These are phyloP conservation scores for Catostomus latipinnis DNA, from an alignment of 2,797 vertebrate genomes.

Conservation along the genomic window DNA sequence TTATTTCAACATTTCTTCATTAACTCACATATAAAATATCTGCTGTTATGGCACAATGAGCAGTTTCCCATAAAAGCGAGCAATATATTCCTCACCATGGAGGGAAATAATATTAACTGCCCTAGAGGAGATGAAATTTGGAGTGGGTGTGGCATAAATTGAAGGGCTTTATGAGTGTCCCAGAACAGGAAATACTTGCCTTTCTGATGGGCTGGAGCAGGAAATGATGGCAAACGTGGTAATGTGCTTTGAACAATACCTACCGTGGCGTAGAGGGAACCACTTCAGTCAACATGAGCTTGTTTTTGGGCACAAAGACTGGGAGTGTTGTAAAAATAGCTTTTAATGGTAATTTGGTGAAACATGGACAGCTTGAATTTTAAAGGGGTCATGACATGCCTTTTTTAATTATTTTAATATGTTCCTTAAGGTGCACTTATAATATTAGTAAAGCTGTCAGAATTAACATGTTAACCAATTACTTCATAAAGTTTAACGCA, in stretches of 20 bases:
- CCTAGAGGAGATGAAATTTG: conserved; percentile 43
- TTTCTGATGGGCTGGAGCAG: conserved; percentile 53
- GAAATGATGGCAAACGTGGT: conserved; percentile 56
- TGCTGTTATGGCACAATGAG: conserved; percentile 36
- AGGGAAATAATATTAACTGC: conserved; percentile 62
- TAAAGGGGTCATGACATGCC: too few relatives aligned
- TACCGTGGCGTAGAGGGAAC: neutral
- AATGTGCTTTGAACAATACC: conserved; percentile 36
- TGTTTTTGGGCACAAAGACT: neutral
- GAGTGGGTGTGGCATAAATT: conserved; percentile 24
- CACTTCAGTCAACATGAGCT: neutral
- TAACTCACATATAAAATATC: conserved; percentile 36
- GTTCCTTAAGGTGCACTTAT: too few relatives aligned
- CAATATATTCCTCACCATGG: conserved; percentile 48
- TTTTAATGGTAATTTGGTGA: conserved; percentile 5
- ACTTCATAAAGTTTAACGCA: too few relatives aligned
- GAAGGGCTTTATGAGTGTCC: conserved; percentile 41
- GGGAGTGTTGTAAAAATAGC: neutral
- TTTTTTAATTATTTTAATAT: too few relatives aligned
- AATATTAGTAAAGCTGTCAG: too few relatives aligned
- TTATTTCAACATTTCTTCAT: conserved; percentile 38
- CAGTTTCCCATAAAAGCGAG: conserved; percentile 20
- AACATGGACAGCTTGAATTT: conserved; percentile 3
- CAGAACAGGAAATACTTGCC: conserved; percentile 59
- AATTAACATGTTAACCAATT: too few relatives aligned